phyloP scores from a whole-genome alignment of 2,113 vertebrate species.

The Macheiramphus alcinus region DNA sequence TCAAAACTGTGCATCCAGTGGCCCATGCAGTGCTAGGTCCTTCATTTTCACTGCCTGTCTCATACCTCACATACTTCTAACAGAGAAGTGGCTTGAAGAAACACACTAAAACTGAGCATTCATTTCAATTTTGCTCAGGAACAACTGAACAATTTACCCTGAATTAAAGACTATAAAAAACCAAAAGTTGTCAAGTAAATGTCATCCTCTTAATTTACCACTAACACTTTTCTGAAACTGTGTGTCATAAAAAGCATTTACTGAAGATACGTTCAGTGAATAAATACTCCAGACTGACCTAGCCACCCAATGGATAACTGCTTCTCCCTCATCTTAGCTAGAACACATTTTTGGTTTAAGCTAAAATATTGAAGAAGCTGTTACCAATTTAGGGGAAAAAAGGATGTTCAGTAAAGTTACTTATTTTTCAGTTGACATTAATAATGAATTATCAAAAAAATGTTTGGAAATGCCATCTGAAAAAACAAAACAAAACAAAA shows the following conservation, averaged over 20 bases:
- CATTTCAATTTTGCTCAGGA: background rate
- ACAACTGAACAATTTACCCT: background rate
- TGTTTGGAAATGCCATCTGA: background rate
- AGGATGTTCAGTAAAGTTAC: background rate
- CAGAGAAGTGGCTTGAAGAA: background rate
- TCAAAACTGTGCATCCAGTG: background rate
- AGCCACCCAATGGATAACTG: background rate
- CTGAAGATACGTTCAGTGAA: background rate
- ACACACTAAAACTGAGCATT: background rate
- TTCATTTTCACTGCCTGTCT: background rate
- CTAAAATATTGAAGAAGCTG: background rate
- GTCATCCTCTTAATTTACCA: background rate
- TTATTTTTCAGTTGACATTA: background rate
- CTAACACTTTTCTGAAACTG: background rate
- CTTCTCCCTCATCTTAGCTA: background rate
- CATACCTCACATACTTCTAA: background rate
- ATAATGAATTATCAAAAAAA: background rate
- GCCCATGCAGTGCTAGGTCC: background rate
- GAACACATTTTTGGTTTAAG: background rate
- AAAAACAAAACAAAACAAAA: background rate
- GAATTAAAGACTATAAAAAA: background rate
- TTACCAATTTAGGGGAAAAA: background rate
- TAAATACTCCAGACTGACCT: background rate
- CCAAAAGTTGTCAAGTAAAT: background rate
- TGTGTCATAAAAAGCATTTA: background rate